Evolutionary conservation across 2,888 invertebrate species (phyloP), one percentile per base, ranked within the genome.

Genomic region (Papilio elwesi): DNA sequence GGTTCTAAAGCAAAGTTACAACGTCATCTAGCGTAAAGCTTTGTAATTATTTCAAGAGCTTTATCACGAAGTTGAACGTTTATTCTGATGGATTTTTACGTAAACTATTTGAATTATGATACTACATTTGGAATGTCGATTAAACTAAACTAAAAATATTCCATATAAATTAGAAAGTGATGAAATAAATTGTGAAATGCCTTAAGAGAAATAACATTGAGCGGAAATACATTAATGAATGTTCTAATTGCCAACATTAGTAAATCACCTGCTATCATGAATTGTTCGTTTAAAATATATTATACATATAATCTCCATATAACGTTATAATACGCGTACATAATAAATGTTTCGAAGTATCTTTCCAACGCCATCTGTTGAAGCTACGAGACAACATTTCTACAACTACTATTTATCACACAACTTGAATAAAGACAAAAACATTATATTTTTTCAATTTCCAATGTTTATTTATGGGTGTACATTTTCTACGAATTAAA

Each of bases 21-120:
- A n/a, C 76, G 86, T 77, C 88, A 87, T 87, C 89, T 90, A 74
- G 70, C 74, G 78, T 51, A 82, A 84, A 85, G 83, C 84, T 85
- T 15, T 4, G 8, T 51, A 75, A 84, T 74, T 79, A 74, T n/a
- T 11, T 11, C 9, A 26, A 47, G 36, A 55, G 62, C 59, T 53
- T 65, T 64, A 16, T n/a, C 9, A n/a, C 43, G 26, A 64, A 65
- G 11, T 55, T 6, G 6, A 43, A 1, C 7, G 7, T 43, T 12
- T n/a, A 38, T 51, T 71, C 12, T 38, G 13, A 9, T 57, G 57
- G 59, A 59, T 9, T 38, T 36, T 59, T 59, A 59, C n/a, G 16
- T 59, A 38, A 38, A 59, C 38, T 7, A 51, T 59, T 38, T 38
- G n/a, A 59, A 59, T 59, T 59, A 59, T 59, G 59, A 38, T 59